Evolutionary conservation across 2,888 invertebrate species (phyloP), one percentile per base, ranked within the genome.

Genomic region (Cheilosia grossa): DNA sequence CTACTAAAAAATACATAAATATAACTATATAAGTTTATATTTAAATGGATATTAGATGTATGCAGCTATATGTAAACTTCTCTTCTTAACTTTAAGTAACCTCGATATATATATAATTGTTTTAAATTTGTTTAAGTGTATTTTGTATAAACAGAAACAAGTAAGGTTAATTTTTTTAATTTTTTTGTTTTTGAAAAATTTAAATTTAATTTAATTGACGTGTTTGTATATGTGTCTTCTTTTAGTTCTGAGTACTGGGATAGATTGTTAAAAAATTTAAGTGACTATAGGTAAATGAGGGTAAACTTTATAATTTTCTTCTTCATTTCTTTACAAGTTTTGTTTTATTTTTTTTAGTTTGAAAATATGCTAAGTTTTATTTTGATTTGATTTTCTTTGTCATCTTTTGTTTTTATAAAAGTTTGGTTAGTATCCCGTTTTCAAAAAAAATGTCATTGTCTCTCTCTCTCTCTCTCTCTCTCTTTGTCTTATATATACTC

Each of bases 191-290:
- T 17, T 17, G 17, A 47, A 47, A 47, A 30, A 80, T 61, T 80
- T 33, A 75, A 83, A 83, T 66, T 74, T 70, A 83, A 67, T 81
- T 85, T 85, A 85, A 87, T 82, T 87, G 87, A 86, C 87, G 86
- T 83, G 81, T 82, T 86, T 87, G 86, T 88, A 87, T 88, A 89
- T 90, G 82, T 88, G 83, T 88, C 87, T 88, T 90, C 90, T 91
- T 92, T 90, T 92, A 92, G 92, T 92, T 92, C 92, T 89, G 92
- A 92, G 89, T 92, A 92, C 91, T 92, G 92, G 92, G 92, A 92
- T 91, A 92, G 91, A 91, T 92, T 92, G 91, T 91, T 92, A 91
- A 92, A 91, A 90, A 92, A 91, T 91, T 91, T 92, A 90, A 91
- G 91, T 90, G 92, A 92, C 91, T 91, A 91, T 92, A 92, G 92